Evolutionary conservation across 2,888 invertebrate genomes (phyloP).

Genomic region (Meghimatium bilineatum): DNA sequence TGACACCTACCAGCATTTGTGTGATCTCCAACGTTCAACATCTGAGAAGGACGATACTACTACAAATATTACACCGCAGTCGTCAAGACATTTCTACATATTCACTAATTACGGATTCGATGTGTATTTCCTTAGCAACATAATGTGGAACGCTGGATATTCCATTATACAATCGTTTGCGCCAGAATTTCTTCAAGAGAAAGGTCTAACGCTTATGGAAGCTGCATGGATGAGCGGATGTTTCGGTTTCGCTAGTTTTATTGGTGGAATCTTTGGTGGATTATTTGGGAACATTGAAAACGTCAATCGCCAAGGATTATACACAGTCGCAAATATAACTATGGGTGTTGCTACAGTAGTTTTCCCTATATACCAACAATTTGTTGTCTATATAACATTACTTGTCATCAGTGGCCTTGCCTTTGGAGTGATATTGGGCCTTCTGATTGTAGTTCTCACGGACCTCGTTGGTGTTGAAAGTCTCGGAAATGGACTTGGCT

Average conservation of each 20-base stretch:
- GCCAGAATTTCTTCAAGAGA: slow-evolving; percentile 60
- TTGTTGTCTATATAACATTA: slow-evolving; percentile 44
- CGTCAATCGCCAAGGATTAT: slow-evolving; percentile 60
- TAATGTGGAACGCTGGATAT: slow-evolving; percentile 66
- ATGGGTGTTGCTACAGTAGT: slow-evolving; percentile 57
- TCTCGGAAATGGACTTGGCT: slow-evolving; percentile 67
- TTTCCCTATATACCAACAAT: slow-evolving; percentile 49
- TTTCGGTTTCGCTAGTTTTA: slow-evolving; percentile 43
- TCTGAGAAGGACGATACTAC: not conserved
- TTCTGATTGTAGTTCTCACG: slow-evolving; percentile 66
- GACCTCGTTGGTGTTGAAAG: slow-evolving; percentile 64
- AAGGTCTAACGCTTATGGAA: slow-evolving; percentile 58
- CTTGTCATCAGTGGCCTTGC: slow-evolving; percentile 59
- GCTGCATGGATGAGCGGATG: slow-evolving; percentile 60
- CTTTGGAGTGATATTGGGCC: slow-evolving; percentile 67
- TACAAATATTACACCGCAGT: not conserved
- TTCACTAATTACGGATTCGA: slow-evolving; percentile 61
- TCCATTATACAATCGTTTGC: slow-evolving; percentile 61
- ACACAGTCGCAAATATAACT: slow-evolving; percentile 59
- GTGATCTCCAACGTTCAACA: slow-evolving; percentile 18
- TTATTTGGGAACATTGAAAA: slow-evolving; percentile 37
- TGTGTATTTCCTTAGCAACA: slow-evolving; percentile 66
- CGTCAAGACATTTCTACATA: slow-evolving; percentile 50
- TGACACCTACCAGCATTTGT: slow-evolving; percentile 24
- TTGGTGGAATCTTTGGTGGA: slow-evolving; percentile 43